A percentile compares a stretch with the other conserved stretches of the same genome.
These are phyloP conservation scores for Acleris literana DNA, from an alignment of 2,888 invertebrate genomes.

Conservation along the genomic window DNA sequence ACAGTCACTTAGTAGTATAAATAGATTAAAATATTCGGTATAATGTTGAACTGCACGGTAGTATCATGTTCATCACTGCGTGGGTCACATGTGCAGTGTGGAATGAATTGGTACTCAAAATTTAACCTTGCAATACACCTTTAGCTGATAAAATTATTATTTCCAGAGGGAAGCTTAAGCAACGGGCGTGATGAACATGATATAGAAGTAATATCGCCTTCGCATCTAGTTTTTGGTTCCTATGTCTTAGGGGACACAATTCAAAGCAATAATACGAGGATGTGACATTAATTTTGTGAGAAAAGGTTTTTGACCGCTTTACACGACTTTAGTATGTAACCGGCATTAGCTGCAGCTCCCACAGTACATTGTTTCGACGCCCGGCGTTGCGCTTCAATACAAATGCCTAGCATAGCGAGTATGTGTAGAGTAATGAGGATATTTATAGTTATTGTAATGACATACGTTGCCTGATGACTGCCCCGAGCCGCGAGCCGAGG, in stretches of 20 bases:
- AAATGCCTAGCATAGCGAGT: slow-evolving; percentile 65
- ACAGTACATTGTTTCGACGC: slow-evolving; percentile 44
- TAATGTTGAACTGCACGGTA: slow-evolving; percentile 31
- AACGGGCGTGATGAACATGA: slow-evolving; percentile 39
- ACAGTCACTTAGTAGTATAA: slow-evolving; percentile 50
- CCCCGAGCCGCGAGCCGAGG: slow-evolving; percentile 56
- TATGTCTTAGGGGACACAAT: slow-evolving; percentile 56
- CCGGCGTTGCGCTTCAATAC: slow-evolving; percentile 70
- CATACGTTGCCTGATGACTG: slow-evolving; percentile 71
- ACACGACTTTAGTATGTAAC: slow-evolving; percentile 33
- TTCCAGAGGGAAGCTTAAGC: slow-evolving; percentile 33
- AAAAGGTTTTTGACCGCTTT: slow-evolving; percentile 62
- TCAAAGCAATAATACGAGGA: slow-evolving; percentile 78
- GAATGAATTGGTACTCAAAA: slow-evolving; percentile 43
- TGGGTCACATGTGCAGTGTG: slow-evolving; percentile 32
- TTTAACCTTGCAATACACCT: slow-evolving; percentile 51
- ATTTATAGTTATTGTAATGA: slow-evolving; percentile 49
- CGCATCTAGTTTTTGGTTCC: slow-evolving; percentile 60
- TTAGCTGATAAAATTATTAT: slow-evolving; percentile 40
- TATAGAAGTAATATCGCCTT: slow-evolving; percentile 33
- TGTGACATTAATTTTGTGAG: slow-evolving; percentile 66
- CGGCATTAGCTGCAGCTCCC: slow-evolving; percentile 22
- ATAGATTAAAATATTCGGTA: slow-evolving; percentile 39
- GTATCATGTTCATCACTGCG: slow-evolving; percentile 44
- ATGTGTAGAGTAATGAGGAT: slow-evolving; percentile 51